These are phyloP conservation scores for Dendroctonus ponderosae DNA, from an alignment of 1,140 invertebrate genomes.

Conservation along the genomic window DNA sequence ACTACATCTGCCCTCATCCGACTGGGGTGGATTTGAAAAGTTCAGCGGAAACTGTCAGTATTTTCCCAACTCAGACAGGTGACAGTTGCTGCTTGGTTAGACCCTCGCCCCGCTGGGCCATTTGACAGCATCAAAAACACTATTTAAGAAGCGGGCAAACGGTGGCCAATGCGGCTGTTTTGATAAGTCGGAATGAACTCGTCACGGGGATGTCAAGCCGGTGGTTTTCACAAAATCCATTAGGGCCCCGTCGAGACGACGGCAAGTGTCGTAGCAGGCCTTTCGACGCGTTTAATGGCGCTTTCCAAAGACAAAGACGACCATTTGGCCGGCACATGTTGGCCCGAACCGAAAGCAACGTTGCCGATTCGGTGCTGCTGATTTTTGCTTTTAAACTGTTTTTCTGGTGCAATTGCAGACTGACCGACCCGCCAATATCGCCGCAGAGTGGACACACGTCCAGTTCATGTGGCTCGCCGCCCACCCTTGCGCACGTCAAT, in stretches of 20 bases:
- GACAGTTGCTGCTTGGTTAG: too few relatives aligned
- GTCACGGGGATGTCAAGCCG: constrained; percentile 8
- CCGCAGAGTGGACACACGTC: constrained; percentile 48
- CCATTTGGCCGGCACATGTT: constrained; percentile 29
- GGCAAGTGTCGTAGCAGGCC: constrained; percentile 19
- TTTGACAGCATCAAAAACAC: too few relatives aligned
- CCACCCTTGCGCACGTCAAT: constrained; percentile 40
- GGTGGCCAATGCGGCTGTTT: too few relatives aligned
- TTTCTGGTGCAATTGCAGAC: constrained; percentile 32
- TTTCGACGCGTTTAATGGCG: constrained; percentile 21
- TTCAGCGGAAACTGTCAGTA: too few relatives aligned
- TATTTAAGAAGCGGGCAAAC: too few relatives aligned
- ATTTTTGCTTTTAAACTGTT: constrained; percentile 1
- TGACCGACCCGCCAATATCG: constrained; percentile 46
- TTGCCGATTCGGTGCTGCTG: background rate
- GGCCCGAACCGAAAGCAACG: background rate
- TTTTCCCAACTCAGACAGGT: too few relatives aligned
- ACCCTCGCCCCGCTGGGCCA: too few relatives aligned
- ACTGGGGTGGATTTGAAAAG: too few relatives aligned
- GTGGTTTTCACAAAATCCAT: constrained; percentile 27
- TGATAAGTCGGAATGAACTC: constrained; percentile 8
- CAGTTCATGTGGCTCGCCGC: constrained; percentile 47
- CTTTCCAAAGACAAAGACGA: constrained; percentile 22
- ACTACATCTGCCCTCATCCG: too few relatives aligned
- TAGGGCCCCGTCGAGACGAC: constrained; percentile 20